Percentiles rank a stretch among this genome's conserved stretches.
These are phyloP conservation scores for Daubentonia madagascariensis DNA, from an alignment of 2,113 vertebrate species.

Conservation along the genomic window DNA sequence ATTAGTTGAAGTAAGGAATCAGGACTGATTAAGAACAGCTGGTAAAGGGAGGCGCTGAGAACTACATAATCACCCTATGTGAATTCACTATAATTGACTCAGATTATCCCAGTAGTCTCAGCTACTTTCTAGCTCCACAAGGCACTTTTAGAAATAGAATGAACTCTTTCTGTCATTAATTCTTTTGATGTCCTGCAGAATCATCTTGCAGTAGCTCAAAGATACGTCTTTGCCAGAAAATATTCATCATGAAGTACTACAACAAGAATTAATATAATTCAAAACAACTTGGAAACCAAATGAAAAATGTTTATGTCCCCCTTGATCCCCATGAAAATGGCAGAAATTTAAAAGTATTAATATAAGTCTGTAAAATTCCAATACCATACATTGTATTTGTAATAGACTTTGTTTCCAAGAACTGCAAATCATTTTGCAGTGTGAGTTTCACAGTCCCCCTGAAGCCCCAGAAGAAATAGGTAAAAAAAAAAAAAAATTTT, in stretches of 20 bases:
- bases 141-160: constrained; percentile 61
- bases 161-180: constrained; percentile 50
- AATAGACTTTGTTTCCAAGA: constrained; percentile 13
- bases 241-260: constrained; percentile 1
- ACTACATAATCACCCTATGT: constrained; percentile 52
- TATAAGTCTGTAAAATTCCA: neutral
- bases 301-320: neutral
- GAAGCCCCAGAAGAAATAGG: neutral
- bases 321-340: neutral
- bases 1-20: constrained; percentile 63
- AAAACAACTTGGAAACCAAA: constrained; percentile 25
- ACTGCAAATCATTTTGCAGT: neutral
- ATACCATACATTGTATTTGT: neutral
- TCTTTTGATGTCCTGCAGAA: constrained; percentile 43
- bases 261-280: neutral
- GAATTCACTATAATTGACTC: constrained; percentile 72
- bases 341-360: neutral
- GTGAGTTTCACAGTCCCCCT: neutral
- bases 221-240: constrained; percentile 23
- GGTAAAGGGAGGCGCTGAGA: constrained; percentile 40
- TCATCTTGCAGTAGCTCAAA: constrained; percentile 14
- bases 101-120: constrained; percentile 56
- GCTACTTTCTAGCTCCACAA: constrained; percentile 40
- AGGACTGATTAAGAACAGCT: constrained; percentile 72
- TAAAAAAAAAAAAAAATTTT: neutral